Evolutionary conservation across 2,888 invertebrate species (phyloP).

Genomic region (Bibio marci): DNA sequence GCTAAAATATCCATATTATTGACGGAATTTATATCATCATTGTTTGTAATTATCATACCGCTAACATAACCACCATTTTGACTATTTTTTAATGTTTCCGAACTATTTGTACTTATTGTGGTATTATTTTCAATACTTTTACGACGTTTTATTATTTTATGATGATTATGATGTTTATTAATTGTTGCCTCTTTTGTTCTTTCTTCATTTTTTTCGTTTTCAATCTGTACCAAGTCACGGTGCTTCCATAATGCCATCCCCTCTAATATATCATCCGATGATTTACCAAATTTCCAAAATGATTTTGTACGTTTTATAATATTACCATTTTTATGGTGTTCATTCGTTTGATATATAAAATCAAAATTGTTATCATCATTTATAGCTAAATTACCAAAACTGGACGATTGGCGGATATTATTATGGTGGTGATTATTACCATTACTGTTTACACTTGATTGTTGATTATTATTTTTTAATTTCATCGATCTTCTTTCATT

Average conservation of each 20-base stretch:
- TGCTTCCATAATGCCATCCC: conserved; percentile 81
- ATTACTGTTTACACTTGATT: conserved; percentile 5
- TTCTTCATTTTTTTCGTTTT: conserved; percentile 30
- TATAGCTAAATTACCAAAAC: conserved; percentile 13
- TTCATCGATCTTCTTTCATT: too few species aligned
- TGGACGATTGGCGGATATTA: conserved; percentile 16
- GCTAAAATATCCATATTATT: too few species aligned
- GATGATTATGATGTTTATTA: conserved; percentile 1
- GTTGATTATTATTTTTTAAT: neutral
- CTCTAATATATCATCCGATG: conserved; percentile 58
- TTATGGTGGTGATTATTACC: conserved; percentile 23
- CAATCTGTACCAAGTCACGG: conserved; percentile 61
- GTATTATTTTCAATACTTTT: conserved; percentile 28
- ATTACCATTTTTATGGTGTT: conserved; percentile 32
- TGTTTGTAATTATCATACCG: neutral
- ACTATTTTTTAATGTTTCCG: conserved; percentile 8
- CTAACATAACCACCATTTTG: conserved; percentile 1
- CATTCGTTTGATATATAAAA: conserved; percentile 18
- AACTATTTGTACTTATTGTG: conserved; percentile 7
- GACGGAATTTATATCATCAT: too few species aligned
- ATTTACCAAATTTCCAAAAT: conserved; percentile 68
- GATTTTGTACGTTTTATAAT: conserved; percentile 67
- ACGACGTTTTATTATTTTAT: conserved; percentile 7
- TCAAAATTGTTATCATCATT: conserved; percentile 22
- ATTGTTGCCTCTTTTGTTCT: conserved; percentile 3